phyloP scores from a whole-genome alignment of 2,888 invertebrate species.

The Hypsopygia costalis region DNA sequence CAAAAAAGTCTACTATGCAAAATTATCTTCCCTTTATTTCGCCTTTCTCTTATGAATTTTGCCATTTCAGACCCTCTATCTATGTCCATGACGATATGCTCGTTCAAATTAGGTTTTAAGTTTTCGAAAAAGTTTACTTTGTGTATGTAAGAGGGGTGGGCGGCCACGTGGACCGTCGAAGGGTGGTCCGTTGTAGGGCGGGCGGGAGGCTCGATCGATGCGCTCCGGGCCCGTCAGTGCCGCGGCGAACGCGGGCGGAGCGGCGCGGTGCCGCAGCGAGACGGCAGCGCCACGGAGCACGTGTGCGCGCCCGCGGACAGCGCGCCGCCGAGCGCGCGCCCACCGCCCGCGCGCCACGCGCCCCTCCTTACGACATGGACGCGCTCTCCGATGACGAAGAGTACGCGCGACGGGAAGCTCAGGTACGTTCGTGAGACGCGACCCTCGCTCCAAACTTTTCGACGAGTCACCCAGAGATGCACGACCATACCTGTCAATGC shows the following conservation, averaged over 20 bases:
- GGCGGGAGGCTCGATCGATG: constrained; percentile 57
- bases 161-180: constrained; percentile 46
- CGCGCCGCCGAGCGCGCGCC: constrained; percentile 63
- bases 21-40: background rate
- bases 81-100: background rate
- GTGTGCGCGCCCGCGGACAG: constrained; percentile 60
- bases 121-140: constrained; percentile 12
- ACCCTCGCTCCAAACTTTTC: constrained; percentile 15
- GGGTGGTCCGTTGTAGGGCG: constrained; percentile 39
- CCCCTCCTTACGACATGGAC: constrained; percentile 59
- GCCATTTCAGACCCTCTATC: background rate
- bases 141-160: constrained; percentile 30
- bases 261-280: constrained; percentile 65
- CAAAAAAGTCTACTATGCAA: constrained; percentile 26
- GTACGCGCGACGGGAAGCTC: constrained; percentile 66
- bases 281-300: constrained; percentile 56
- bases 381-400: constrained; percentile 77
- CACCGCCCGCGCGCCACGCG: constrained; percentile 39
- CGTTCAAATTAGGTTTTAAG: background rate
- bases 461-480: constrained; percentile 1
- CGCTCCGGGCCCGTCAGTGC: constrained; percentile 55
- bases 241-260: constrained; percentile 72
- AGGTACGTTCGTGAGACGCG: constrained; percentile 46
- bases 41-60: background rate
- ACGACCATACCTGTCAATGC: constrained; percentile 3